Percentiles rank a stretch among this genome's conserved stretches.
phyloP scores from a whole-genome alignment of 92 coral and sea anemone species.

The Epizoanthus stellaris region DNA sequence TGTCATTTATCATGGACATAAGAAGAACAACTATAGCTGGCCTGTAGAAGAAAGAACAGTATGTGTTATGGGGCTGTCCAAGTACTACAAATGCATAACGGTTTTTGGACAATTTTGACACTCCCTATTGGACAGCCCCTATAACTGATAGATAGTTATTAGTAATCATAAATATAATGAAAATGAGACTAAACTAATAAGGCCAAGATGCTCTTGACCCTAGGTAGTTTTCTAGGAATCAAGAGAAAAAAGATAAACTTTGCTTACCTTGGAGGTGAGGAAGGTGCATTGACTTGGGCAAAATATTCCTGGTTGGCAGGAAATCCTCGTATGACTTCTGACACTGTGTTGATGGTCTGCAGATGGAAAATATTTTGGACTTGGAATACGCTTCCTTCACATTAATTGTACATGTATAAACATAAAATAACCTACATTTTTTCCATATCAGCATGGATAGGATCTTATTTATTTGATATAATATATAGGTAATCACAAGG shows the following conservation, averaged over 20 bases:
- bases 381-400: background rate
- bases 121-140: too few species aligned
- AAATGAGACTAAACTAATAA: background rate
- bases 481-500: too few species aligned
- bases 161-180: background rate
- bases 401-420: background rate
- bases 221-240: background rate
- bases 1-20: constrained; percentile 99
- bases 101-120: too few species aligned
- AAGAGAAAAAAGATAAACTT: background rate
- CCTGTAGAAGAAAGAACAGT: constrained; percentile 55
- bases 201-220: background rate
- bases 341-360: constrained; percentile 96
- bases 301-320: constrained; percentile 97
- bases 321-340: constrained; percentile 93
- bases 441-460: too few species aligned
- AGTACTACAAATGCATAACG: too few species aligned
- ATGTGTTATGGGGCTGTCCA: background rate
- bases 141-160: too few species aligned
- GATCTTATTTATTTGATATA: too few species aligned
- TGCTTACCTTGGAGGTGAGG: constrained; percentile 91
- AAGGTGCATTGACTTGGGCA: constrained; percentile 95
- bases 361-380: background rate
- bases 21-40: constrained; percentile 97
- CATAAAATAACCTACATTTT: too few species aligned